Percentiles rank a stretch among this genome's conserved stretches.
Conservation (phyloP, 2,888 invertebrate species). For the Myopa testacea region DNA sequence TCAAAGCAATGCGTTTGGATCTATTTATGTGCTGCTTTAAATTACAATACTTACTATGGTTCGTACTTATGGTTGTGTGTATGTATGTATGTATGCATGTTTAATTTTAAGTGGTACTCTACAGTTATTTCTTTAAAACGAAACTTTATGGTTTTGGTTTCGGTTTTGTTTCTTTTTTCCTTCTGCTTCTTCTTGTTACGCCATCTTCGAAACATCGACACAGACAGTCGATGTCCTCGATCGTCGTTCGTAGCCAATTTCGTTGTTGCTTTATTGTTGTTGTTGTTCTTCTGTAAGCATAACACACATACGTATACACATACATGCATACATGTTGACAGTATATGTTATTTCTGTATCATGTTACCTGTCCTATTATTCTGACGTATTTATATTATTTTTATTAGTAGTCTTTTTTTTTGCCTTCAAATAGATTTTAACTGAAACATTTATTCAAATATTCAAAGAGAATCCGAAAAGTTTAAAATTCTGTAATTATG, state of each 20-base stretch:
- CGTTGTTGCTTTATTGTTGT: neutral
- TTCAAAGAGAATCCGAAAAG: too few species aligned
- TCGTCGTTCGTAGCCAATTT: neutral
- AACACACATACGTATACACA: too few species aligned
- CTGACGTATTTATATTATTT: neutral
- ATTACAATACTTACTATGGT: too few species aligned
- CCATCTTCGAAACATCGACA: neutral
- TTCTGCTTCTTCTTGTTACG: neutral
- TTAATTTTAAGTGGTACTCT: constrained; percentile 12
- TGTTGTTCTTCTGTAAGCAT: neutral
- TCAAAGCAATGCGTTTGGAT: too few species aligned
- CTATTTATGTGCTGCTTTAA: too few species aligned
- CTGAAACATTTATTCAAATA: neutral
- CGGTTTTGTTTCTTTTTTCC: neutral
- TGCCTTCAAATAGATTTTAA: too few species aligned
- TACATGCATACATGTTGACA: too few species aligned
- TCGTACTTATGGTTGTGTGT: neutral
- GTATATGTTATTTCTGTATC: constrained; percentile 4
- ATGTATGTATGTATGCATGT: neutral
- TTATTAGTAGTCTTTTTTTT: neutral
- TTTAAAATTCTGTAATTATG: too few species aligned
- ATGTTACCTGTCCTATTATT: constrained; percentile 8
- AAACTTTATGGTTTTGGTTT: neutral
- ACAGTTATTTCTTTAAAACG: neutral
- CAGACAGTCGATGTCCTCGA: constrained; percentile 19